A percentile compares a stretch with the other conserved stretches of the same genome.
These are phyloP conservation scores for Drosophila neocordata DNA, from an alignment of 1,140 invertebrate species.

Conservation along the genomic window DNA sequence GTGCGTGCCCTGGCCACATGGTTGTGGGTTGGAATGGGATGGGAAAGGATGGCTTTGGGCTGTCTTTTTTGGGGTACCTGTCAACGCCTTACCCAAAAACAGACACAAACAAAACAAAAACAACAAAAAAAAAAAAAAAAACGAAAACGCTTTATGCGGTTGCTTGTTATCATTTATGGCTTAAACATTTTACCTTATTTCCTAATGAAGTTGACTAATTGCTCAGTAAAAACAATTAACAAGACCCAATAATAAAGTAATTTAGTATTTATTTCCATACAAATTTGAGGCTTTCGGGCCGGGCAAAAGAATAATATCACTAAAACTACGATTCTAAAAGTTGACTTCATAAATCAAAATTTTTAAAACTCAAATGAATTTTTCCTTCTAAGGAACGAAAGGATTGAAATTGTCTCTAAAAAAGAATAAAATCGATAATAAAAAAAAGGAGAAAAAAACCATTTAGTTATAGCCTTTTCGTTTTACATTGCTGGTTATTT, in stretches of 20 bases:
- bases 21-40: conserved; percentile 33
- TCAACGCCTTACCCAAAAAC: conserved; percentile 20
- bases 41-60: not conserved
- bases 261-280: conserved; percentile 7
- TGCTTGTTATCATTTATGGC: conserved; percentile 78
- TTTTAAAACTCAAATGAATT: no score
- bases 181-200: conserved; percentile 68
- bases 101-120: not conserved
- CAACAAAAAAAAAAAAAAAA: not conserved
- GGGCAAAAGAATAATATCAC: not conserved
- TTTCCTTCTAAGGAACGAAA: no score
- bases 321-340: not conserved
- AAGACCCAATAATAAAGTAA: conserved; percentile 45
- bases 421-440: no score
- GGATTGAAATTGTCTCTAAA: no score
- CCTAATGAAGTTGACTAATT: conserved; percentile 51
- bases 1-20: conserved; percentile 43
- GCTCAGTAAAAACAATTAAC: conserved; percentile 39
- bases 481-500: not conserved
- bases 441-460: no score
- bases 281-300: not conserved
- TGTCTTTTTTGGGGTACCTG: conserved; percentile 24
- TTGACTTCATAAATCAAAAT: no score
- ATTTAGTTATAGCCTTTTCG: not conserved
- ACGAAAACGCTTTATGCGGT: conserved; percentile 58